Evolutionary conservation across 2,888 invertebrate genomes (phyloP), one percentile per base, ranked within the genome.

Genomic region (Cosmopolites sordidus): DNA sequence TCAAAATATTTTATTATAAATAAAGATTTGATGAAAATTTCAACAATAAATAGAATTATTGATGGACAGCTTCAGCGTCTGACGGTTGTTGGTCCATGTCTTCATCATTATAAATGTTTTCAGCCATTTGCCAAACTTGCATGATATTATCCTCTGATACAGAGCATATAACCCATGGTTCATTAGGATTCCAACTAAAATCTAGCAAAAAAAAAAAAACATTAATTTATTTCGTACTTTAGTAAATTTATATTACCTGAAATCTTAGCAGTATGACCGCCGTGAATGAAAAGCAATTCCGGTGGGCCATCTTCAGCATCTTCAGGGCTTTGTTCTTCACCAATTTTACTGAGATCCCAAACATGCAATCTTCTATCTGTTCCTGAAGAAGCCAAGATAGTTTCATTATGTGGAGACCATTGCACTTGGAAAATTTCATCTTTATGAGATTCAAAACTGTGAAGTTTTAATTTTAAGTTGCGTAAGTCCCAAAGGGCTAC

Each of bases 51-150:
- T n/a, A n/a, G n/a, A n/a, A n/a, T n/a, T n/a, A n/a, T n/a, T n/a
- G n/a, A n/a, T n/a, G n/a, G n/a, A n/a, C n/a, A 30, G 68, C 52
- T 73, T 92, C 92, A 49, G 91, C 77, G 69, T 92, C 92, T 11
- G 89, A 87, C 16, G 89, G 87, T 16, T 89, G 87, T 68, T 91
- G 89, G 67, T 94, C 94, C 0, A 92, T 90, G 70, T 99, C 98
- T 70, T 98, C 98, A 72, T 99, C 99, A 73, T 98, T 99, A 80
- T 98, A 99, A 68, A 99, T 99, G 76, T 99, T 98, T 75, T 99
- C 99, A 0, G 98, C 98, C 97, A 98, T 98, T 78, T 98, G 97
- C 97, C 98, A 98, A 9, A 98, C 97, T 83, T 99, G 99, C 96
- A 99, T 97, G 63, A 99, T 99, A 71, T 99, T 99, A 74, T 99